These are phyloP conservation scores for Desmophyllum pertusum DNA, from an alignment of 92 coral and sea anemone genomes.

Conservation along the genomic window DNA sequence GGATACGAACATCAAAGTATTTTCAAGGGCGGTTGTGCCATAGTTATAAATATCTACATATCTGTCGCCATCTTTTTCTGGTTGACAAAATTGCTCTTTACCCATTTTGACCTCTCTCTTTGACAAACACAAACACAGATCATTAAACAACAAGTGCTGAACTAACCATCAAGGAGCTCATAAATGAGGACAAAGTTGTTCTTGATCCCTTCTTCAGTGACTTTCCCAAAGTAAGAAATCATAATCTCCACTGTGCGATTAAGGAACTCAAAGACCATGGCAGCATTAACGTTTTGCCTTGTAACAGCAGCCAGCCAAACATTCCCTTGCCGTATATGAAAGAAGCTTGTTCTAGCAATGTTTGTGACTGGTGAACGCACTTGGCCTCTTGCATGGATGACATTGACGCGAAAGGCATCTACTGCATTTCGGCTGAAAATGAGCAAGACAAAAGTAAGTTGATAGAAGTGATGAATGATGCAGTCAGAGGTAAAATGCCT, in stretches of 20 bases:
- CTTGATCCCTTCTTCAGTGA: constrained; percentile 97
- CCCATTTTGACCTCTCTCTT: not conserved
- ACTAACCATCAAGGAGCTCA: constrained; percentile 97
- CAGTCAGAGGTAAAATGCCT: not conserved
- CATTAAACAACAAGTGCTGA: too few species aligned
- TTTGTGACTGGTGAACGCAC: constrained; percentile 99
- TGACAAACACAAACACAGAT: too few species aligned
- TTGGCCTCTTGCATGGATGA: constrained; percentile 98
- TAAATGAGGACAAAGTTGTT: constrained; percentile 98
- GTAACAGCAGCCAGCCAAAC: constrained; percentile 99
- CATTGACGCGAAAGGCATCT: constrained; percentile 98
- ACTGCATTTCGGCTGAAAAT: constrained; percentile 89
- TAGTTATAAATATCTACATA: too few species aligned
- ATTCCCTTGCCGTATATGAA: constrained; percentile 97
- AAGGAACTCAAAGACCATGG: constrained; percentile 97
- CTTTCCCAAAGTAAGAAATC: constrained; percentile 98
- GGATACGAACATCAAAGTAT: too few species aligned
- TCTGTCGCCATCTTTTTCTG: not conserved
- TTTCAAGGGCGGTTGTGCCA: too few species aligned
- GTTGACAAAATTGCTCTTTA: not conserved
- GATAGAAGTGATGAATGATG: not conserved
- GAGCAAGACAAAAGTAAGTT: not conserved
- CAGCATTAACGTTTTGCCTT: constrained; percentile 98
- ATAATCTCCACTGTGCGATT: constrained; percentile 95
- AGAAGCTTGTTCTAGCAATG: constrained; percentile 98